phyloP scores from a whole-genome alignment of 2,113 vertebrate genomes.

The Phyllopteryx taeniolatus region DNA sequence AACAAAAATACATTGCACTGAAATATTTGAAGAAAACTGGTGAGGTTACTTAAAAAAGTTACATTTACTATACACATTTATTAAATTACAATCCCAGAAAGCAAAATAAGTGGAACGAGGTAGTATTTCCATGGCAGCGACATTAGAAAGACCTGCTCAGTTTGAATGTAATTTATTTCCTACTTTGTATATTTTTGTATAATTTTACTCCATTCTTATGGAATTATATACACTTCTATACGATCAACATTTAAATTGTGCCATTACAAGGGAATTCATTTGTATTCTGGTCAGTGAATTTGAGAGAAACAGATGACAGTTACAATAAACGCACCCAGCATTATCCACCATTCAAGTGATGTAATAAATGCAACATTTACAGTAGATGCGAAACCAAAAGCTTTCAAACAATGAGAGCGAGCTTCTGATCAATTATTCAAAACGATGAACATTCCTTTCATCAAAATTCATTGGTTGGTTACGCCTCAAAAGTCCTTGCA shows the following conservation, averaged over 20 bases:
- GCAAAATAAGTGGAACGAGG: no score
- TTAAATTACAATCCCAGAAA: no score
- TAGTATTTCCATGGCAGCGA: no score
- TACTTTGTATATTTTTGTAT: no score
- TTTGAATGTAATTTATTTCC: no score
- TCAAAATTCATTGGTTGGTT: slow-evolving; percentile 12
- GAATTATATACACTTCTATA: not conserved
- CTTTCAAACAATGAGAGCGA: slow-evolving; percentile 15
- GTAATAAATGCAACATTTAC: slow-evolving; percentile 22
- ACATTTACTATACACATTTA: no score
- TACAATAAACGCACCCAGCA: slow-evolving; percentile 12
- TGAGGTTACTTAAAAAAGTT: not conserved
- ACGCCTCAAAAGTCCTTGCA: not conserved
- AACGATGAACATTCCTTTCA: slow-evolving; percentile 26
- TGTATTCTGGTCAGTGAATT: not conserved
- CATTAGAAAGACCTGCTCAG: no score
- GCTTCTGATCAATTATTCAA: slow-evolving; percentile 40
- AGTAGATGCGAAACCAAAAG: not conserved
- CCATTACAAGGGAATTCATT: slow-evolving; percentile 1
- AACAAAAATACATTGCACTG: not conserved
- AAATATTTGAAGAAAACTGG: not conserved
- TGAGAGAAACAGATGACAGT: slow-evolving; percentile 6
- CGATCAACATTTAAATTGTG: not conserved
- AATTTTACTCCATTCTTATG: no score
- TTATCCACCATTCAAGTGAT: slow-evolving; percentile 11